Evolutionary conservation across 2,113 vertebrate genomes (phyloP), one percentile per base, ranked within the genome.

Genomic region (Seriola dumerili): DNA sequence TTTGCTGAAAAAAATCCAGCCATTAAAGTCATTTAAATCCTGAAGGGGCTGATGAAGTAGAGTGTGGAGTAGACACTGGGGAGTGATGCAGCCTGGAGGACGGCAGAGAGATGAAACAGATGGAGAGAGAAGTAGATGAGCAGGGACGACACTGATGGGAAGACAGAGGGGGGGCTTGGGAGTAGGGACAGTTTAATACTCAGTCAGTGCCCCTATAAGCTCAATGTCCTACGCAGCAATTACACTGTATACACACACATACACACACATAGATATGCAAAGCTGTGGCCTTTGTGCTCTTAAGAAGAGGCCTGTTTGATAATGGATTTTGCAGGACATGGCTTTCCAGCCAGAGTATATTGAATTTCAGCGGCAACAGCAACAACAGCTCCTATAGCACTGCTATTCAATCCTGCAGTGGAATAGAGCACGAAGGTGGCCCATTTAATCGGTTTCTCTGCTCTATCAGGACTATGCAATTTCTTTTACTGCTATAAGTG

Each of bases 351-450:
- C 23, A 3, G 36, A 79, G 70, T 34, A 54, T 90, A 92, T 93
- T 89, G 72, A 72, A 85, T 93, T 89, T 90, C 89, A 89, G 63
- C 67, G 46, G 25, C 40, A 81, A 32, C 74, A 84, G 66, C 38
- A 75, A 85, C 71, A 71, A 70, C 70, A 48, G 65, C 70, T 72
- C 68, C 65, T 58, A 65, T 66, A 71, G 55, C 68, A 34, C 42
- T 34, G 72, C 62, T 40, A 16, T 75, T 74, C 77, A 86, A 50
- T 65, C 62, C 70, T 65, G 42, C 66, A 55, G 59, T 55, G 61
- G 23, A 84, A 77, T 11, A 16, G 72, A 75, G 64, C 8, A 50
- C 40, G 29, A 77, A 55, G 19, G 4, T 13, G 16, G 44, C 3
- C 8, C 55, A 17, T 76, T 81, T 42, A 69, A 54, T 29, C 23